Evolutionary conservation across 2,113 vertebrate genomes (phyloP).

Genomic region (Atrichornis clamosus): DNA sequence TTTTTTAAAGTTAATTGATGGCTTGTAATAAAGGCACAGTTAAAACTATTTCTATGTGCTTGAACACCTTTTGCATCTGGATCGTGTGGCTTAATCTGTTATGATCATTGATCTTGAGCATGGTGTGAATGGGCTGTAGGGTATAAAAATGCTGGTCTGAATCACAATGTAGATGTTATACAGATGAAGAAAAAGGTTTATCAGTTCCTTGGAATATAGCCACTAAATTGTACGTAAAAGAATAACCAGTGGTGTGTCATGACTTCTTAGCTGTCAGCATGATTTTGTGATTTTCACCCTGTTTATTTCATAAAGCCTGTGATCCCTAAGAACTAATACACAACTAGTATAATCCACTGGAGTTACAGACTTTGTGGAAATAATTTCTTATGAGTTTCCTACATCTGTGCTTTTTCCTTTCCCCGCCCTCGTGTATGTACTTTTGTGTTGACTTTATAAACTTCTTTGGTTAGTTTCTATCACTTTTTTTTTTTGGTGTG

Average conservation of each 20-base stretch:
- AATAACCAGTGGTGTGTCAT: background rate
- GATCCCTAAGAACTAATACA: background rate
- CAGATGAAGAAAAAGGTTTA: background rate
- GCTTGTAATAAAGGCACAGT: background rate
- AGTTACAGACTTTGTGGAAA: background rate
- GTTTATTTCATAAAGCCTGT: background rate
- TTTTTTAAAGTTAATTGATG: background rate
- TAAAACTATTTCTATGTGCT: background rate
- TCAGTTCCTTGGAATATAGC: background rate
- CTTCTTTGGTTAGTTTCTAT: background rate
- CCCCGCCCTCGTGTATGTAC: accelerated
- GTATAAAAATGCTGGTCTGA: background rate
- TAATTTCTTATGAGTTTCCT: background rate
- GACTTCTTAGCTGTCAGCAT: background rate
- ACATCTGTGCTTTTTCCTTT: background rate
- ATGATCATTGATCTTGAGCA: background rate
- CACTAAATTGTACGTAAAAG: background rate
- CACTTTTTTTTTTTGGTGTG: background rate
- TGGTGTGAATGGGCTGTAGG: background rate
- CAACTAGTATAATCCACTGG: background rate
- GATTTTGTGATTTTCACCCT: background rate
- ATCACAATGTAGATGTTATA: accelerated
- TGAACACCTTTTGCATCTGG: background rate
- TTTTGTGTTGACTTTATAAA: background rate
- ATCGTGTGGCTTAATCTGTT: background rate